phyloP scores from a whole-genome alignment of 2,113 vertebrate genomes.

The Pygoscelis antarcticus region DNA sequence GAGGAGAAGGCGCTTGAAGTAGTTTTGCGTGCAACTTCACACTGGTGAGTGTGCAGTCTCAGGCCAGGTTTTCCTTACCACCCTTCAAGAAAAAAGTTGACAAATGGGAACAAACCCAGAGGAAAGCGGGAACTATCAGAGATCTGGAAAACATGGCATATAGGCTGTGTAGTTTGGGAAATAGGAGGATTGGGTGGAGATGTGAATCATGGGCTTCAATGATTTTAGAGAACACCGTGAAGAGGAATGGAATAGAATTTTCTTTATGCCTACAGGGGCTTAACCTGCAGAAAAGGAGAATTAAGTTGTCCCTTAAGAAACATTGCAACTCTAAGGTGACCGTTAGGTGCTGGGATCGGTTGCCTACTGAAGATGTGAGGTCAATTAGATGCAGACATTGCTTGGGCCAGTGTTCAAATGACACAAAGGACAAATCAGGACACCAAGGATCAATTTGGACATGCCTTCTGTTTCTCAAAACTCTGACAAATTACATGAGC shows the following conservation, averaged over 20 bases:
- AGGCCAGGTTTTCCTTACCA: neutral
- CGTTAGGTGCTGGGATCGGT: neutral
- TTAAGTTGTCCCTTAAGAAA: neutral
- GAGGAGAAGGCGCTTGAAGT: neutral
- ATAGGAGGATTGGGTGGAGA: neutral
- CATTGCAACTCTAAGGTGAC: neutral
- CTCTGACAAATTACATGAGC: neutral
- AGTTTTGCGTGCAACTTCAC: neutral
- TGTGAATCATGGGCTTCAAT: neutral
- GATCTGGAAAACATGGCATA: neutral
- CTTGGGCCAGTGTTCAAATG: neutral
- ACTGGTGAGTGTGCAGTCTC: neutral
- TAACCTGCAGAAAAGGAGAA: neutral
- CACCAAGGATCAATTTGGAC: neutral
- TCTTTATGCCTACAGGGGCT: neutral
- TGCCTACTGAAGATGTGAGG: neutral
- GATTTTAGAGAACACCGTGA: neutral
- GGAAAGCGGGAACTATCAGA: neutral
- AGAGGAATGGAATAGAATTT: neutral
- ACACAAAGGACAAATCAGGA: neutral
- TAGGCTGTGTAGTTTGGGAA: neutral
- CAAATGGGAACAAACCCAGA: neutral
- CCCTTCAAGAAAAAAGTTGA: neutral
- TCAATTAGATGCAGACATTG: neutral
- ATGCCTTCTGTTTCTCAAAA: neutral